Conservation (phyloP, 2,888 invertebrate genomes). For the Microctonus hyperodae region DNA sequence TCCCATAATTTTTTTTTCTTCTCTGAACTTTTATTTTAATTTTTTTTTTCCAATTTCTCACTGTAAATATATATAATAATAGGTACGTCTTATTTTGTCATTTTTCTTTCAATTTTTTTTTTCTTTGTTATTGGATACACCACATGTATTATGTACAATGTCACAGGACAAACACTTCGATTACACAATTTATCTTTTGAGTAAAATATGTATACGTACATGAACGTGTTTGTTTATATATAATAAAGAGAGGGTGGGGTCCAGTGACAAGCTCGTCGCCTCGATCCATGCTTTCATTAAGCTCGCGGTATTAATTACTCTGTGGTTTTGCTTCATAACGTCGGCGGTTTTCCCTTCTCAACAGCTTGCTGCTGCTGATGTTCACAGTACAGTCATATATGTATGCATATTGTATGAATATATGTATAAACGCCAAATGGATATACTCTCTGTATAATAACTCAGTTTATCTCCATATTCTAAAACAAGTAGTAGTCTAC, state of each 20-base stretch:
- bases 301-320: slow-evolving; percentile 40
- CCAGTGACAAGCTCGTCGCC: slow-evolving; percentile 25
- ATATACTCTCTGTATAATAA: neutral
- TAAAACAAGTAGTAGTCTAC: neutral
- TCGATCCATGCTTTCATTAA: slow-evolving; percentile 48
- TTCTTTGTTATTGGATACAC: slow-evolving; percentile 30
- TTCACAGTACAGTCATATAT: neutral
- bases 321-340: slow-evolving; percentile 27
- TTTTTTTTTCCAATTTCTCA: too few relatives aligned
- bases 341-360: slow-evolving; percentile 22
- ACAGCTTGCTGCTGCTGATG: slow-evolving; percentile 18
- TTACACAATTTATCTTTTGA: slow-evolving; percentile 35
- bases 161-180: slow-evolving; percentile 47
- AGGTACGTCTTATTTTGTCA: too few relatives aligned
- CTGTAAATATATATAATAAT: neutral
- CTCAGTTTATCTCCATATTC: neutral
- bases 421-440: neutral
- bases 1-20: neutral
- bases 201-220: neutral
- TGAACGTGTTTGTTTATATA: neutral
- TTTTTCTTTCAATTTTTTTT: neutral
- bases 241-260: slow-evolving; percentile 19
- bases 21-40: neutral
- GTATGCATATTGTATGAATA: neutral
- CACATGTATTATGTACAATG: slow-evolving; percentile 26